Evolutionary conservation across 2,888 invertebrate species (phyloP), one percentile per base, ranked within the genome.

Genomic region (Amphiduros pacificus): DNA sequence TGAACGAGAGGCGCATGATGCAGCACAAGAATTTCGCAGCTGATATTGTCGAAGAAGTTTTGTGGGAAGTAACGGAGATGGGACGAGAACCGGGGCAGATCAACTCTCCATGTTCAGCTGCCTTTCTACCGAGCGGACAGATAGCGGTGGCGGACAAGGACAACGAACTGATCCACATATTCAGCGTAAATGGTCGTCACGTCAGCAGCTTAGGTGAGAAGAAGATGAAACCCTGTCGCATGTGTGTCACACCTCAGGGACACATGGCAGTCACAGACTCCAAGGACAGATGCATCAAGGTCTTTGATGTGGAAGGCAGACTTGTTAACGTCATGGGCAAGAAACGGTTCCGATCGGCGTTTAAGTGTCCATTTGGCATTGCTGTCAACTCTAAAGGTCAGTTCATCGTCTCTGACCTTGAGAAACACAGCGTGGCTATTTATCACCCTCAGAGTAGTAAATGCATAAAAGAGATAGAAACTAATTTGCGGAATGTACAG

Each of bases 331-430:
- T 44, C 6, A 51, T 27, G 55, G 64, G 64, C 17, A 64, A 62
- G 44, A 57, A 65, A 63, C 27, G 65, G 11, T 71, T 76, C 44
- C 65, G 63, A n/a, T 73, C 73, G 6, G 65, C 67, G 11, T 74
- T 78, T 40, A 72, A 75, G 56, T 71, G 76, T 64, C 78, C 78
- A 20, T 70, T 77, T 32, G 79, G 78, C 4, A 70, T 79, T 49
- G 71, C 77, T 3, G 68, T 70, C 0, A 75, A 69, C 55, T 66
- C 59, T 5, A 67, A 70, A 20, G 73, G 74, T 17, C 71, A 76
- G 36, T 70, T 74, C 27, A 70, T 78, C 22, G 73, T 77, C n/a
- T 70, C 78, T 1, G 79, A 79, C 64, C 61, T 72, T 20, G 68
- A 67, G 22, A 69, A 69, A 51, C 55, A 75, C 4, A 76, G 74